These are phyloP conservation scores for Callopanchax toddi DNA, from an alignment of 2,113 vertebrate genomes.

Conservation along the genomic window DNA sequence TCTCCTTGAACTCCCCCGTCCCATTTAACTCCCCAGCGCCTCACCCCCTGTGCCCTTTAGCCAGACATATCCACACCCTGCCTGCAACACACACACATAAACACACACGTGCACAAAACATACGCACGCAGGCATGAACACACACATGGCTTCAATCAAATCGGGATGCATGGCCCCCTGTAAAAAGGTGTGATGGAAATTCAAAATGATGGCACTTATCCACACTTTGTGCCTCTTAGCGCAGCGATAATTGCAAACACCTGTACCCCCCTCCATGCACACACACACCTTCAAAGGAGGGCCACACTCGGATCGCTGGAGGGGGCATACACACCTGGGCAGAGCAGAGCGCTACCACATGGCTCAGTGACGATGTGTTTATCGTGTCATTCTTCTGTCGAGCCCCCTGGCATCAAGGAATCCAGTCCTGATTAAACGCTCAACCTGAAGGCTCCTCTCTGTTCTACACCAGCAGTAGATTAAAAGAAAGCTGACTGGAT, in stretches of 20 bases:
- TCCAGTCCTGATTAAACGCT: constrained; percentile 58
- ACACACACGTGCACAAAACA: constrained; percentile 37
- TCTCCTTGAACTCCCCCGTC: constrained; percentile 45
- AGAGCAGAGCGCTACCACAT: constrained; percentile 74
- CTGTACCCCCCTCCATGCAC: constrained; percentile 65
- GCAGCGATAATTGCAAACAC: constrained; percentile 83
- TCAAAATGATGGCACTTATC: constrained; percentile 83
- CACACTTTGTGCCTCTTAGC: constrained; percentile 84
- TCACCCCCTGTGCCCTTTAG: constrained; percentile 69
- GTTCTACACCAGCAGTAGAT: constrained; percentile 28
- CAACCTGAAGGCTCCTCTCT: constrained; percentile 36
- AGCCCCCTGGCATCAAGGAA: constrained; percentile 41
- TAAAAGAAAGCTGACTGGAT: constrained; percentile 22
- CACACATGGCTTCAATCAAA: constrained; percentile 80
- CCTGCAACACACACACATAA: constrained; percentile 29
- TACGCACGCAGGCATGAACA: constrained; percentile 53
- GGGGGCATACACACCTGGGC: constrained; percentile 77
- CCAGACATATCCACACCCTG: constrained; percentile 66
- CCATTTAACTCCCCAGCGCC: constrained; percentile 47
- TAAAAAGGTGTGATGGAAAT: constrained; percentile 85
- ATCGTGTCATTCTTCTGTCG: constrained; percentile 63
- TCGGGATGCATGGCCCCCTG: constrained; percentile 62
- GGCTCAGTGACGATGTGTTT: constrained; percentile 62
- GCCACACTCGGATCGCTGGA: constrained; percentile 77
- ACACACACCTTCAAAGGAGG: constrained; percentile 71